Evolutionary conservation across 2,113 vertebrate species (phyloP).

Genomic region (Lophius piscatorius): DNA sequence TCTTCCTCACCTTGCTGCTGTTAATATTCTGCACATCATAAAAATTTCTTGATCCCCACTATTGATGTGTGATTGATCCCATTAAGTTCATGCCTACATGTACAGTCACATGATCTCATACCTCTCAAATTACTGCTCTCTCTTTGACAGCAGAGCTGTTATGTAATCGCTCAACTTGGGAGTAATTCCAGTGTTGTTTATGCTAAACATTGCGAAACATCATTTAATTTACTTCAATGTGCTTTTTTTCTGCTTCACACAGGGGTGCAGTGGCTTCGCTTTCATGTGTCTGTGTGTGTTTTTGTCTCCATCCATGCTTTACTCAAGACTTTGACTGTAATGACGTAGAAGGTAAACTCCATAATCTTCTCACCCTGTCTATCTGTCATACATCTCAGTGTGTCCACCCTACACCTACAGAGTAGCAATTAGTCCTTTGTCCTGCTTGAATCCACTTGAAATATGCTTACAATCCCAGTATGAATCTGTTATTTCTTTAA

Average conservation of each 20-base stretch:
- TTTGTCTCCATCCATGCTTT: conserved; percentile 81
- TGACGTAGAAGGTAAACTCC: conserved; percentile 81
- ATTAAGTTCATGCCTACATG: conserved; percentile 24
- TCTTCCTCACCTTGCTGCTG: not conserved
- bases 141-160: conserved; percentile 23
- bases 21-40: conserved; percentile 11
- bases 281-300: conserved; percentile 72
- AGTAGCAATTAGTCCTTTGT: conserved; percentile 39
- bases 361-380: conserved; percentile 57
- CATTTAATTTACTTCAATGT: conserved; percentile 55
- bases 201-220: conserved; percentile 36
- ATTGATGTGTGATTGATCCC: conserved; percentile 6
- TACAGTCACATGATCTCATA: conserved; percentile 13
- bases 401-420: conserved; percentile 42
- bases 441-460: conserved; percentile 63
- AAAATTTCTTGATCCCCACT: not conserved
- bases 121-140: conserved; percentile 27
- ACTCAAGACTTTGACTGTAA: conserved; percentile 81
- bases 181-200: conserved; percentile 41
- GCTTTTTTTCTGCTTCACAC: conserved; percentile 49
- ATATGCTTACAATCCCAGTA: conserved; percentile 39
- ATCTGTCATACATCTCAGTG: conserved; percentile 44
- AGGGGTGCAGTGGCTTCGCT: conserved; percentile 46
- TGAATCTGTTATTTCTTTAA: conserved; percentile 55
- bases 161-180: conserved; percentile 33